These are phyloP conservation scores for Epinephelus malabaricus DNA, from an alignment of 2,797 vertebrate species.

Conservation along the genomic window DNA sequence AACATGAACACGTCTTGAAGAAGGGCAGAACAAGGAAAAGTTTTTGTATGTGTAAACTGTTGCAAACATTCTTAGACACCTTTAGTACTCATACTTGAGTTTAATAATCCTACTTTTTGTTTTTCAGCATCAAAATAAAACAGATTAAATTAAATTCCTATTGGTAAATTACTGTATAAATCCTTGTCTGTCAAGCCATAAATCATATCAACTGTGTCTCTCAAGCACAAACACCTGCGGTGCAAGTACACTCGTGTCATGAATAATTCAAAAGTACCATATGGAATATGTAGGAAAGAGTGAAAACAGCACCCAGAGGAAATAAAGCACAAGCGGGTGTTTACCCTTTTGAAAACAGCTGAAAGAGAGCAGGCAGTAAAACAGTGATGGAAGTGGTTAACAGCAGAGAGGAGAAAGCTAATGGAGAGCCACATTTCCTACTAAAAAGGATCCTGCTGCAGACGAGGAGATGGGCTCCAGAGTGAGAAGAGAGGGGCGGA, in stretches of 20 bases:
- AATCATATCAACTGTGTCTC: slow-evolving; percentile 43
- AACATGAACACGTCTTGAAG: neutral
- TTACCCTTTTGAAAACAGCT: slow-evolving; percentile 50
- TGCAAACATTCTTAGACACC: neutral
- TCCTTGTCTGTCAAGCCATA: slow-evolving; percentile 12
- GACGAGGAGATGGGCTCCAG: slow-evolving; percentile 66
- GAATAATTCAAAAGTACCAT: slow-evolving; percentile 55
- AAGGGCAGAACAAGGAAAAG: too few species aligned
- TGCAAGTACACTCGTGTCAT: slow-evolving; percentile 5
- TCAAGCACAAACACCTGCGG: slow-evolving; percentile 49
- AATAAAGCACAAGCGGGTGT: slow-evolving; percentile 47
- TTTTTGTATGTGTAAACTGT: neutral
- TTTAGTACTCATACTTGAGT: neutral
- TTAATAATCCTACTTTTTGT: neutral
- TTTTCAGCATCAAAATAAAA: neutral
- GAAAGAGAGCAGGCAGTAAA: slow-evolving; percentile 46
- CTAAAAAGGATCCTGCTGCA: slow-evolving; percentile 68
- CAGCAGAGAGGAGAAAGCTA: slow-evolving; percentile 40
- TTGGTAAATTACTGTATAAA: neutral
- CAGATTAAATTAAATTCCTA: neutral
- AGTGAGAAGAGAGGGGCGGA: slow-evolving; percentile 64
- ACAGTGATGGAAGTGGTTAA: slow-evolving; percentile 65
- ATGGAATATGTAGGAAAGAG: slow-evolving; percentile 18
- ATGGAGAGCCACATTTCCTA: slow-evolving; percentile 73
- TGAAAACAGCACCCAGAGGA: slow-evolving; percentile 34